Conservation (phyloP, 2,797 vertebrate species). For the Gallinago solitaria region DNA sequence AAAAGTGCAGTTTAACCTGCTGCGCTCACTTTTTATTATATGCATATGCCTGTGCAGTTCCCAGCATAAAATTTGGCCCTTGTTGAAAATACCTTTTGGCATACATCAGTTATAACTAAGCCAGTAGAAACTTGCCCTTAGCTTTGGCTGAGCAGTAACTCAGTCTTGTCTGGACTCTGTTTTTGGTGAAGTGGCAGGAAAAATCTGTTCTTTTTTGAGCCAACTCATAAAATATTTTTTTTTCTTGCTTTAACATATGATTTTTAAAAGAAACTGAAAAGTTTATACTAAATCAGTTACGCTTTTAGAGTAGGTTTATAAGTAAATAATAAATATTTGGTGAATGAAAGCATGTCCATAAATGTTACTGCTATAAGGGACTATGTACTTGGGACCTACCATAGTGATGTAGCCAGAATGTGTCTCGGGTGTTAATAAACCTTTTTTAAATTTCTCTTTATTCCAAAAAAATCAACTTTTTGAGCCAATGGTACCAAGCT, state of each 20-base stretch:
- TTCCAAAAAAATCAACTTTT: background rate
- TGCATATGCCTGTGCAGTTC: slow-evolving; percentile 44
- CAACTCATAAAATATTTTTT: background rate
- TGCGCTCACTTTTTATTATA: slow-evolving; percentile 49
- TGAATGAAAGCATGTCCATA: slow-evolving; percentile 34
- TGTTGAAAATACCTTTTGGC: slow-evolving; percentile 63
- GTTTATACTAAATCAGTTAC: background rate
- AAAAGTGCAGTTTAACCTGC: slow-evolving; percentile 46
- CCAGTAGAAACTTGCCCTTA: slow-evolving; percentile 69
- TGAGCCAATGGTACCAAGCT: background rate
- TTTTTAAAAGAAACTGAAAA: slow-evolving; percentile 31
- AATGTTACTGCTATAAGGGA: background rate
- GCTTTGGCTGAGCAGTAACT: slow-evolving; percentile 43
- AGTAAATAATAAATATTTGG: slow-evolving; percentile 53
- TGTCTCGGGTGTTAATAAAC: background rate
- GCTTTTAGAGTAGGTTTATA: slow-evolving; percentile 12
- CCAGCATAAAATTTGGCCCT: slow-evolving; percentile 46
- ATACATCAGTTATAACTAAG: slow-evolving; percentile 54
- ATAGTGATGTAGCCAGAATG: background rate
- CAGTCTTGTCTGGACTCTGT: slow-evolving; percentile 62
- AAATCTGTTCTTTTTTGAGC: slow-evolving; percentile 25
- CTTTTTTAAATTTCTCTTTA: slow-evolving; percentile 12
- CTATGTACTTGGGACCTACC: background rate
- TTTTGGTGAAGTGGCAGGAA: slow-evolving; percentile 70
- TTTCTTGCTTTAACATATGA: slow-evolving; percentile 34